phyloP scores from a whole-genome alignment of 2,113 vertebrate genomes.

The Engraulis encrasicolus region DNA sequence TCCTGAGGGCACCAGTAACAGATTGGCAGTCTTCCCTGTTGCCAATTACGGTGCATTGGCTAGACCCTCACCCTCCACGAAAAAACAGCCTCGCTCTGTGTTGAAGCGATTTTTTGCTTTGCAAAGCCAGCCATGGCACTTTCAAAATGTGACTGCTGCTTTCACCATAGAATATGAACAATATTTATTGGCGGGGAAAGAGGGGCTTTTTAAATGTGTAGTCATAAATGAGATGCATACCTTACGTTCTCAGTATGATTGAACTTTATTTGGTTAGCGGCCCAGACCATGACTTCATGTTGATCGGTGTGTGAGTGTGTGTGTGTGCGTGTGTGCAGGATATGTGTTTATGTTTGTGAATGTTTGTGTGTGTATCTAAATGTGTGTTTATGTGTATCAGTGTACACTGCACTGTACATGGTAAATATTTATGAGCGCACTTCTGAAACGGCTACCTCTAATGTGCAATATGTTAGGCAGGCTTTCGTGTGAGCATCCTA shows the following conservation, averaged over 20 bases:
- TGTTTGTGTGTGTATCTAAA: constrained; percentile 10
- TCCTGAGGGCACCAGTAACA: not conserved
- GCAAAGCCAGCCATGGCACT: not conserved
- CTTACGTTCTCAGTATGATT: constrained; percentile 26
- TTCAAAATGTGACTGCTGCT: not conserved
- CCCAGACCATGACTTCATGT: constrained; percentile 40
- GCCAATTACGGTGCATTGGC: not conserved
- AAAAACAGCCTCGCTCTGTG: not conserved
- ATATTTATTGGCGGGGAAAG: not conserved
- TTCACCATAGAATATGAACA: not conserved
- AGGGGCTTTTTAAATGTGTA: not conserved
- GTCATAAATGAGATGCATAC: not conserved
- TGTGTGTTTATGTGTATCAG: constrained; percentile 25
- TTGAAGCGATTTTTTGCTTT: not conserved
- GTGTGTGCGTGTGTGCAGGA: not conserved
- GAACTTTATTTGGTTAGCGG: constrained; percentile 37
- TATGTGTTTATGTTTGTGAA: not conserved
- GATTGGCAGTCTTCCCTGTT: not conserved
- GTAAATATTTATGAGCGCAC: constrained; percentile 18
- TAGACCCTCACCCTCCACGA: not conserved
- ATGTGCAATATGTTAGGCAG: constrained; percentile 5
- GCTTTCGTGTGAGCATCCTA: not conserved
- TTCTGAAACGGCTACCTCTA: not conserved
- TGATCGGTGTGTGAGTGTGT: not conserved
- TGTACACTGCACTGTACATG: not conserved